phyloP scores from a whole-genome alignment of 2,888 invertebrate genomes.

The Leistus spinibarbis region DNA sequence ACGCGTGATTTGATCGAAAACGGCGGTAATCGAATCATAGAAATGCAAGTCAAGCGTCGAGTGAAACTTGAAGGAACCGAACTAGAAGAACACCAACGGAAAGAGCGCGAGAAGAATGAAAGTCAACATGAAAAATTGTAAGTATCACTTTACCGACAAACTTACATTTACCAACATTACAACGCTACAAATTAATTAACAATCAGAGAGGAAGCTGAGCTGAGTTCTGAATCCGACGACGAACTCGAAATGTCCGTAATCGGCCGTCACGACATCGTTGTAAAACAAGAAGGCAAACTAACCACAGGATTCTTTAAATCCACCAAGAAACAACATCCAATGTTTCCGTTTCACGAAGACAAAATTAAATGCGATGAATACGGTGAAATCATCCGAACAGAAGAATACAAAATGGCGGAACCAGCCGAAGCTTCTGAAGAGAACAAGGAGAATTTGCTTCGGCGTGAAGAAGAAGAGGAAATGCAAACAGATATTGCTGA shows the following conservation, averaged over 20 bases:
- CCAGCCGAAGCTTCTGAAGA: slow-evolving; percentile 69
- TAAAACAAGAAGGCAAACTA: slow-evolving; percentile 70
- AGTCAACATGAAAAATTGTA: slow-evolving; percentile 51
- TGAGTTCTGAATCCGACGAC: slow-evolving; percentile 82
- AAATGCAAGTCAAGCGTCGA: slow-evolving; percentile 71
- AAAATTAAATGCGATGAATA: slow-evolving; percentile 93
- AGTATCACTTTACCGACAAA: slow-evolving; percentile 37
- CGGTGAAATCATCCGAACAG: slow-evolving; percentile 91
- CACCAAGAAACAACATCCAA: slow-evolving; percentile 90
- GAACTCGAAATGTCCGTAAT: slow-evolving; percentile 86
- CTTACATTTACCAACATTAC: not conserved
- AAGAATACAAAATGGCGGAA: slow-evolving; percentile 88
- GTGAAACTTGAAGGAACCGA: slow-evolving; percentile 79
- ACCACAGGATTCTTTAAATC: slow-evolving; percentile 81
- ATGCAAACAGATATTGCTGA: slow-evolving; percentile 62
- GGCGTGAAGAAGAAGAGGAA: slow-evolving; percentile 65
- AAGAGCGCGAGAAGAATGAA: slow-evolving; percentile 63
- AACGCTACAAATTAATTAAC: slow-evolving; percentile 32
- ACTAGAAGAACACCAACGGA: slow-evolving; percentile 75
- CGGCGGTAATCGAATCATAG: slow-evolving; percentile 73
- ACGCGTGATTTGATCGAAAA: slow-evolving; percentile 80
- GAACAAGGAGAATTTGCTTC: slow-evolving; percentile 69
- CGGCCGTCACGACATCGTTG: slow-evolving; percentile 88
- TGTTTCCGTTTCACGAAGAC: slow-evolving; percentile 95
- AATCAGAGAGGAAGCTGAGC: slow-evolving; percentile 70